phyloP scores from a whole-genome alignment of 1,140 invertebrate genomes.

The Magallana ariakensis region DNA sequence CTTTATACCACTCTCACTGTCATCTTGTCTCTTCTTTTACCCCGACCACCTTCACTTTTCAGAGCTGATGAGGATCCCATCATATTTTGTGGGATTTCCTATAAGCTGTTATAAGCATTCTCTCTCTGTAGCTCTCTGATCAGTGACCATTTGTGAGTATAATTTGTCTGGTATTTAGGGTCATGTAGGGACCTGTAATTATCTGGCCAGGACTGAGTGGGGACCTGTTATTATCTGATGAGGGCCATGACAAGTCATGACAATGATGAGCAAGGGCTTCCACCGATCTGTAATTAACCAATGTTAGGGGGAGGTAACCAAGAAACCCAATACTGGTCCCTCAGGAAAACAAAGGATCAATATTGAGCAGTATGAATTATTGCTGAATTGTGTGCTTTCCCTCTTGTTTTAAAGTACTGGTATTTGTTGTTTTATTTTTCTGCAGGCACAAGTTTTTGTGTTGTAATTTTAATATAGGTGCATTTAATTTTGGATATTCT shows the following conservation, averaged over 20 bases:
- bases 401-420: too few species aligned
- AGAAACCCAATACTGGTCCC: conserved; percentile 5
- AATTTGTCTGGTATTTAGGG: neutral
- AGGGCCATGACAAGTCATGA: neutral
- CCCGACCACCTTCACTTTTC: neutral
- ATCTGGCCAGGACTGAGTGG: neutral
- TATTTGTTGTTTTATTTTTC: too few species aligned
- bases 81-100: neutral
- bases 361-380: too few species aligned
- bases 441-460: too few species aligned
- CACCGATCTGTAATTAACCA: neutral
- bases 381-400: too few species aligned
- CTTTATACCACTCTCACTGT: neutral
- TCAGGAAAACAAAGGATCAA: neutral
- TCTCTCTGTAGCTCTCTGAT: neutral
- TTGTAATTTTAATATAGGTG: too few species aligned
- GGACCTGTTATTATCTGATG: conserved; percentile 8
- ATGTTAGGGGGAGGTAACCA: conserved; percentile 17
- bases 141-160: neutral
- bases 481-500: too few species aligned
- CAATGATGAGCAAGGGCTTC: conserved; percentile 6
- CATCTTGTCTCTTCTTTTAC: conserved; percentile 11
- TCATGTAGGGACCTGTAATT: neutral
- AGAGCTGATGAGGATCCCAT: neutral
- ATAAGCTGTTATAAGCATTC: neutral